These are phyloP conservation scores for Ptyas mucosa DNA, from an alignment of 2,113 vertebrate genomes.

Conservation along the genomic window DNA sequence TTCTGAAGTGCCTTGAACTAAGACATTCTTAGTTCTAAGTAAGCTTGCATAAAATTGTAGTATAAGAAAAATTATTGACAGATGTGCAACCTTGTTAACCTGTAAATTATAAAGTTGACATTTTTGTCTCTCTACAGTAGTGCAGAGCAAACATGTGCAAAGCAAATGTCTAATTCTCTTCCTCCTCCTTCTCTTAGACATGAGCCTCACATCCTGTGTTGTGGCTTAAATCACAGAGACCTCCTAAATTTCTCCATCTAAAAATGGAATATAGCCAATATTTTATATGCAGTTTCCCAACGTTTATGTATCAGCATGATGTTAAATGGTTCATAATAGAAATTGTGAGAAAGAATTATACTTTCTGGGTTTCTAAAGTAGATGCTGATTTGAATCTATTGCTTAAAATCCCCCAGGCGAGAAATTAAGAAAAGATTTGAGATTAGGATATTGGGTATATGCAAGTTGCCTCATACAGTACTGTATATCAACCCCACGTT, in stretches of 20 bases:
- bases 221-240: conserved; percentile 9
- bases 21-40: neutral
- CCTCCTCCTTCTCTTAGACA: neutral
- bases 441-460: neutral
- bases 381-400: neutral
- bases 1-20: neutral
- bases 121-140: neutral
- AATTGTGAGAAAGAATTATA: neutral
- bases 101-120: neutral
- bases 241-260: neutral
- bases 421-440: neutral
- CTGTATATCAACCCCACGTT: neutral
- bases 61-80: neutral
- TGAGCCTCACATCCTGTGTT: neutral
- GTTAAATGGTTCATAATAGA: neutral
- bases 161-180: conserved; percentile 7
- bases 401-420: neutral
- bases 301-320: neutral
- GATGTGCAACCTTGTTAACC: neutral
- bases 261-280: neutral
- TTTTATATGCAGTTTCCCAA: neutral
- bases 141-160: conserved; percentile 15
- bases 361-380: neutral
- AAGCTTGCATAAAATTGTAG: neutral
- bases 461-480: neutral